phyloP scores from a whole-genome alignment of 2,888 invertebrate genomes.

The Brachyopa scutellaris region DNA sequence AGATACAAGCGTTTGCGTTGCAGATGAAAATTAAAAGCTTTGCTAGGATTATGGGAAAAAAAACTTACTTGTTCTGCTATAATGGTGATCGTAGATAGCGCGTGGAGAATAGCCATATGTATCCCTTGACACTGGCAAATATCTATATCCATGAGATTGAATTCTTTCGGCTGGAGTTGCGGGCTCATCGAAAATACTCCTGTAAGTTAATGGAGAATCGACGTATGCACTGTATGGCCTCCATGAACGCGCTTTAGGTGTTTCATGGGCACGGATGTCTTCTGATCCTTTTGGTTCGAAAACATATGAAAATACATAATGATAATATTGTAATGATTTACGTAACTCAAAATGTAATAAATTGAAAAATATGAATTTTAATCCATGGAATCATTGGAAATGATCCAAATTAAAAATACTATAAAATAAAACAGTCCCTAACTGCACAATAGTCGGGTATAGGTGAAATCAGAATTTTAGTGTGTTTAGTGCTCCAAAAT shows the following conservation, averaged over 20 bases:
- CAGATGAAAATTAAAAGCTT: neutral
- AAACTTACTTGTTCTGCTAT: conserved; percentile 94
- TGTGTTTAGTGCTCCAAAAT: conserved; percentile 35
- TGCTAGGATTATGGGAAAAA: neutral
- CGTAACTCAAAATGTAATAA: too few relatives aligned
- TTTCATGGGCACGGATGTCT: conserved; percentile 94
- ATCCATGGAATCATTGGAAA: too few relatives aligned
- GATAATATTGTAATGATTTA: neutral
- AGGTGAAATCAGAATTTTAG: neutral
- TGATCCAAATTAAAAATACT: too few relatives aligned
- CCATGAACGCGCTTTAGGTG: conserved; percentile 87
- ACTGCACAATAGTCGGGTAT: neutral
- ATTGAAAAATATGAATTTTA: too few relatives aligned
- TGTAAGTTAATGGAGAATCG: conserved; percentile 89
- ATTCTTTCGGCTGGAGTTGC: conserved; percentile 91
- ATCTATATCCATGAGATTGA: conserved; percentile 93
- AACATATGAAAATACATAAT: too few relatives aligned
- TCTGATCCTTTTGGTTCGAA: conserved; percentile 87
- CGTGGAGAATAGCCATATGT: conserved; percentile 95
- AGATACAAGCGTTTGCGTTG: conserved; percentile 6
- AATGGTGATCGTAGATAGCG: conserved; percentile 93
- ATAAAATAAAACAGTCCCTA: neutral
- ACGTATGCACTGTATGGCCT: conserved; percentile 86
- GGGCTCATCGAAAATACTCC: conserved; percentile 94
- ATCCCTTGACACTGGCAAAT: conserved; percentile 94